Evolutionary conservation across 2,113 vertebrate genomes (phyloP), one percentile per base, ranked within the genome.

Genomic region (Sander vitreus): DNA sequence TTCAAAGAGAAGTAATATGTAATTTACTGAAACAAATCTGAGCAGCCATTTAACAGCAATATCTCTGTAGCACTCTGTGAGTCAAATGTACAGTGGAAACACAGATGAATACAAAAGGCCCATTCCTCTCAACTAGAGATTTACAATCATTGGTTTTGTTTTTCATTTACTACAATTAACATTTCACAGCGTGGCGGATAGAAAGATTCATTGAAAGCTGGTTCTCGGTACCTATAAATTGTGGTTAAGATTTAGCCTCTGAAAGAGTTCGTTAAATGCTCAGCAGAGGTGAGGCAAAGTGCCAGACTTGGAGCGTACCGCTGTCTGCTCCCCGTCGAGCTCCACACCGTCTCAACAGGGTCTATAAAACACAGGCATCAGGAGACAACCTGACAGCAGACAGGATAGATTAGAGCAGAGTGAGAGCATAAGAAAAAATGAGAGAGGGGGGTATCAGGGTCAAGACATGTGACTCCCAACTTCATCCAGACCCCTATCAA

Each of bases 401-500:
- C 47, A 51, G 43, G 58, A 72, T 4, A 58, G 71, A 71, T 25
- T 43, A 66, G 16, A 33, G 50, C 0, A 36, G 50, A 68, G 62
- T 21, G 51, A 11, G 39, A 62, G n/a, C 33, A 25, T 58, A 60
- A 45, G 54, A 75, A n/a, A 36, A 47, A 63, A 36, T 0, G 62
- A 80, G 27, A 69, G 63, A 54, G 67, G 45, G 18, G 7, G 15
- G 55, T 60, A 62, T 74, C 64, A 36, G 33, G 77, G 80, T 79
- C 19, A 55, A 80, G 85, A 87, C 90, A 92, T 21, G 77, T 47
- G 82, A 87, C 68, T 90, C 89, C 73, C 33, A 68, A 51, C 84
- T 89, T 73, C 64, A 69, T 83, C 80, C 73, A 88, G 81, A 87
- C 84, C 85, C 78, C 86, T n/a, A 92, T 94, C 83, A 90, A 90